Evolutionary conservation across 2,113 vertebrate species (phyloP), one percentile per base, ranked within the genome.

Genomic region (Leptosomus discolor): DNA sequence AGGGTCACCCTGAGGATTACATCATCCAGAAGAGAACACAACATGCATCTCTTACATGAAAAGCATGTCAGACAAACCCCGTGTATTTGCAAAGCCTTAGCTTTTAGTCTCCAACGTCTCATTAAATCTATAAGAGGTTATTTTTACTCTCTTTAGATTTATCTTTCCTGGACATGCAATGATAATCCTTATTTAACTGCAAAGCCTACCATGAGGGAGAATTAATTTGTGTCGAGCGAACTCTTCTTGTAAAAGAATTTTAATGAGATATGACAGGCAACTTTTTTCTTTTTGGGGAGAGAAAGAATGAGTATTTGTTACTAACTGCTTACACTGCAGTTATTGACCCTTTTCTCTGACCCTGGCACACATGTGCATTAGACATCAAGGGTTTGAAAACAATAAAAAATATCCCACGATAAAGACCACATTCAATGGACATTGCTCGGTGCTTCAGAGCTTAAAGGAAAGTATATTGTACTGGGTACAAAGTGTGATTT

Each of bases 1-100:
- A 91, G 61, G 68, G 81, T 88, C 95, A 96, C 56, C 39, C 85
- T 32, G 41, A 91, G 78, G 57, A 88, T 95, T 69, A 88, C 57
- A 63, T 94, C 92, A 97, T 88, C 79, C 3, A 0, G 46, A 92
- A 81, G 74, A 70, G 92, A 94, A 65, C 58, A 79, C 19, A 48
- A 90, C 16, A 12, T 71, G 89, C 69, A 37, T 70, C 81, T 94
- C 78, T 61, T 48, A 32, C 61, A 70, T 37, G 70, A 92, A 73
- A 75, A 45, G 81, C 48, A 4, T 15, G 57, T 81, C 67, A 45
- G 57, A 82, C 41, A 91, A 93, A 73, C 7, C 37, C 53, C 29
- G 4, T 43, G 27, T 30, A 37, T 71, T 34, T 69, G 61, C 63
- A 92, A 70, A 81, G 87, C 57, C 68, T 30, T 30, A 23, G 23